Conservation (phyloP, 2,113 vertebrate species). For the Mionectes macconnelli region DNA sequence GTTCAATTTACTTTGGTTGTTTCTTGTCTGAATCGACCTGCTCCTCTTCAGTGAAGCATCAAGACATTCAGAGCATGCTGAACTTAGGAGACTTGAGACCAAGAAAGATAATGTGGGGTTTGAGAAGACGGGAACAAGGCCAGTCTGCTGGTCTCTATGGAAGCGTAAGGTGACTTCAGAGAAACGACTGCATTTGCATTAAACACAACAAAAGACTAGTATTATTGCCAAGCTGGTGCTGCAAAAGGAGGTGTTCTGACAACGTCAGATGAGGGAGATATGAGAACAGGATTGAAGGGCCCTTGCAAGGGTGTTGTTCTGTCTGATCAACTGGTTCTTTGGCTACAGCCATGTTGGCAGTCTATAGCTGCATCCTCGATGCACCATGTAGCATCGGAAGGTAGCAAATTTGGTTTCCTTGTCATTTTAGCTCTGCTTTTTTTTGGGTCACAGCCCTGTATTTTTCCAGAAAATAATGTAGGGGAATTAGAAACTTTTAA, state of each 20-base stretch:
- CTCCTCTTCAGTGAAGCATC: background rate
- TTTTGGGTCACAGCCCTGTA: background rate
- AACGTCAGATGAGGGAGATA: background rate
- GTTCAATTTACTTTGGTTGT: background rate
- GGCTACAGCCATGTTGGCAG: background rate
- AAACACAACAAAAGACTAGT: background rate
- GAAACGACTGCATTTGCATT: background rate
- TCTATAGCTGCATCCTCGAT: rapidly evolving
- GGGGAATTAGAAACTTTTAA: background rate
- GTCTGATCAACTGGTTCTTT: background rate
- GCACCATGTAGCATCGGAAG: rapidly evolving
- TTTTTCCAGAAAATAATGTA: background rate
- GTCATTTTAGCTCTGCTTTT: background rate
- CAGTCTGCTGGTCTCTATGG: background rate
- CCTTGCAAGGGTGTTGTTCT: background rate
- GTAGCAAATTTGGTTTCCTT: background rate
- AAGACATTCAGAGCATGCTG: background rate
- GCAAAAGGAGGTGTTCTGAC: background rate
- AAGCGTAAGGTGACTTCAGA: background rate
- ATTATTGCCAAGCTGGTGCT: background rate
- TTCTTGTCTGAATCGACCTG: background rate
- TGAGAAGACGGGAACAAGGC: background rate
- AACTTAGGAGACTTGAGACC: background rate
- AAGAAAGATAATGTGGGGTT: background rate
- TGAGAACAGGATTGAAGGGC: rapidly evolving